Conservation (phyloP, 2,888 invertebrate species). For the Ommatoiulus sabulosus region DNA sequence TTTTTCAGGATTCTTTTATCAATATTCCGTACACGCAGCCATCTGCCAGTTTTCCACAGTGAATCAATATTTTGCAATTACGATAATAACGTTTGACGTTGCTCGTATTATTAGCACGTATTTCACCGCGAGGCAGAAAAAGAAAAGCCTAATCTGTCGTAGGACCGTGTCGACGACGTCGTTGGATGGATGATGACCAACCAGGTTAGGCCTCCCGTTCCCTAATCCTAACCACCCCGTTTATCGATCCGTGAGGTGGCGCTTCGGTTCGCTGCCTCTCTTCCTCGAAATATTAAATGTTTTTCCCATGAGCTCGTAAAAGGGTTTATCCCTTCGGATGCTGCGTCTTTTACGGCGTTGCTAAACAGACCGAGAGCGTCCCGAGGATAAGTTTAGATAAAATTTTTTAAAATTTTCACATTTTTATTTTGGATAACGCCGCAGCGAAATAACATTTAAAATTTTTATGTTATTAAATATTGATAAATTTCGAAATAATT, state of each 20-base stretch:
- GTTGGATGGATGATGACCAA: neutral
- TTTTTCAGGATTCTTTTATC: too few species aligned
- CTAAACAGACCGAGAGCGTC: too few species aligned
- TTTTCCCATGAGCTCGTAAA: too few species aligned
- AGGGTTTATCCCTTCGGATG: too few species aligned
- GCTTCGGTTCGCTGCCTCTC: neutral
- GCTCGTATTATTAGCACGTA: neutral
- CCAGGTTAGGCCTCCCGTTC: neutral
- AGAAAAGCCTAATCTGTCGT: neutral
- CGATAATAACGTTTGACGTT: neutral
- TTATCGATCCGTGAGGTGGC: neutral
- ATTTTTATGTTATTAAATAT: too few species aligned
- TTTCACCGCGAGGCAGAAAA: neutral
- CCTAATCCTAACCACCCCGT: neutral
- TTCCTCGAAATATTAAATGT: neutral
- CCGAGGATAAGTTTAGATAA: too few species aligned
- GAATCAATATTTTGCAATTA: conserved; percentile 34
- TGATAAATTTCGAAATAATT: too few species aligned
- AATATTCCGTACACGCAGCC: neutral
- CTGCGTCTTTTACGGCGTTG: too few species aligned
- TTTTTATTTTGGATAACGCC: too few species aligned
- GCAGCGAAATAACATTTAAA: too few species aligned
- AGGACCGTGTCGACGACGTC: neutral
- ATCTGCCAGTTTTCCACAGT: neutral
- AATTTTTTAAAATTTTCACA: too few species aligned